phyloP scores from a whole-genome alignment of 2,797 vertebrate species.

The Sebastes goodei region DNA sequence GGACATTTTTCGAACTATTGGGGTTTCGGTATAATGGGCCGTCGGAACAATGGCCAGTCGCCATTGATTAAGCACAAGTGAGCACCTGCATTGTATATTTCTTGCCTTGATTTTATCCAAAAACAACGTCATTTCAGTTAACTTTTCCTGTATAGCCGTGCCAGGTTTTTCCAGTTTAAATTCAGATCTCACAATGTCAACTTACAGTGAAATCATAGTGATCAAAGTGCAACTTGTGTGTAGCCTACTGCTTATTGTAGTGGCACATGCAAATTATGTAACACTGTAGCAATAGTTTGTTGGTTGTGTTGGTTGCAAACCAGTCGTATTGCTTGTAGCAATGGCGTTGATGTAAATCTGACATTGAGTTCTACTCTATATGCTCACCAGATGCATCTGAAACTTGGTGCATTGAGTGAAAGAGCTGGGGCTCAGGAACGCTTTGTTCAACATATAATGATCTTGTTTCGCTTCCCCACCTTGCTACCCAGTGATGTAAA shows the following conservation, averaged over 20 bases:
- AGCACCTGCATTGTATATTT: not conserved
- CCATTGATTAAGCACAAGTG: not conserved
- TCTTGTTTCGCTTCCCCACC: slow-evolving; percentile 9
- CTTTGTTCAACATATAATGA: not conserved
- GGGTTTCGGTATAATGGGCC: too few relatives aligned
- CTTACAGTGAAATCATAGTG: not conserved
- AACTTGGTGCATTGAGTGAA: not conserved
- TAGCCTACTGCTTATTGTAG: not conserved
- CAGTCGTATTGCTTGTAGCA: not conserved
- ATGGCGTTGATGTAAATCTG: not conserved
- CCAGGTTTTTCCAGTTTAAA: not conserved
- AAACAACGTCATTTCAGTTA: too few relatives aligned
- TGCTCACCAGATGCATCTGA: not conserved
- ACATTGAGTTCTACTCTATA: not conserved
- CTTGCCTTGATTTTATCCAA: not conserved
- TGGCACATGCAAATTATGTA: not conserved
- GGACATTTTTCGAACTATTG: too few relatives aligned
- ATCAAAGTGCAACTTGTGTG: not conserved
- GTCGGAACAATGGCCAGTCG: too few relatives aligned
- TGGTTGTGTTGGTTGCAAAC: not conserved
- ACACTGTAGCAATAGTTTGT: not conserved
- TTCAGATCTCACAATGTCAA: not conserved
- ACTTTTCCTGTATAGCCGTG: not conserved
- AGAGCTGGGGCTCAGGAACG: not conserved
- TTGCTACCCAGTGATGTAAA: not conserved